Conservation (phyloP, 2,113 vertebrate genomes). For the Hippocampus mohnikei region DNA sequence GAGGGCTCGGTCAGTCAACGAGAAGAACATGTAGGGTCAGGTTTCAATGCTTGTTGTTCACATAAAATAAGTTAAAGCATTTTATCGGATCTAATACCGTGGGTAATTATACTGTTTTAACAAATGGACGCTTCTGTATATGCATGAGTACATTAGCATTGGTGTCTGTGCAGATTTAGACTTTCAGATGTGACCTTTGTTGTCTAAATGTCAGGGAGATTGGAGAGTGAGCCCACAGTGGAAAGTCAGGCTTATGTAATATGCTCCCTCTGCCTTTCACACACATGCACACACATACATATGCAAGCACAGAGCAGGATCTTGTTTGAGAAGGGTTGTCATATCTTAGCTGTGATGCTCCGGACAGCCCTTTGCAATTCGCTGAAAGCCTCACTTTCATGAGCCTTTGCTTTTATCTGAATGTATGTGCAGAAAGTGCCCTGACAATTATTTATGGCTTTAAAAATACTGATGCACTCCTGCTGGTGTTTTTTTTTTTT, state of each 20-base stretch:
- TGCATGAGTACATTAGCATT: conserved; percentile 71
- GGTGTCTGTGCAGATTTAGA: conserved; percentile 73
- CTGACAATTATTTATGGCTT: conserved; percentile 65
- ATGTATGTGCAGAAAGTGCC: conserved; percentile 63
- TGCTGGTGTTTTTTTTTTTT: conserved; percentile 50
- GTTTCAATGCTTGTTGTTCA: conserved; percentile 7
- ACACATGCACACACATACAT: conserved; percentile 34
- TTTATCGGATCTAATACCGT: conserved; percentile 20
- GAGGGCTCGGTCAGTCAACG: not conserved
- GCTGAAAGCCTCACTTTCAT: conserved; percentile 60
- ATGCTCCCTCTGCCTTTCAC: conserved; percentile 45
- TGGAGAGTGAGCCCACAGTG: conserved; percentile 64
- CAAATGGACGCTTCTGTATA: conserved; percentile 49
- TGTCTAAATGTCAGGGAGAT: conserved; percentile 78
- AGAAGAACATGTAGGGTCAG: not conserved
- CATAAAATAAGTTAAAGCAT: conserved; percentile 9
- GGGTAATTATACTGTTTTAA: conserved; percentile 35
- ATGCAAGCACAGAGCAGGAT: conserved; percentile 21
- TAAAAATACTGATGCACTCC: conserved; percentile 60
- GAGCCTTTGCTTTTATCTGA: conserved; percentile 62
- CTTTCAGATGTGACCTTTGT: conserved; percentile 81
- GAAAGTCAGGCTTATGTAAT: conserved; percentile 68
- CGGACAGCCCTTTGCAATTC: conserved; percentile 30
- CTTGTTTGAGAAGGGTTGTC: conserved; percentile 62
- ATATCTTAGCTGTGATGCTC: conserved; percentile 55